These are phyloP conservation scores for Siniperca undulata DNA, from an alignment of 2,797 vertebrate species.

Conservation along the genomic window DNA sequence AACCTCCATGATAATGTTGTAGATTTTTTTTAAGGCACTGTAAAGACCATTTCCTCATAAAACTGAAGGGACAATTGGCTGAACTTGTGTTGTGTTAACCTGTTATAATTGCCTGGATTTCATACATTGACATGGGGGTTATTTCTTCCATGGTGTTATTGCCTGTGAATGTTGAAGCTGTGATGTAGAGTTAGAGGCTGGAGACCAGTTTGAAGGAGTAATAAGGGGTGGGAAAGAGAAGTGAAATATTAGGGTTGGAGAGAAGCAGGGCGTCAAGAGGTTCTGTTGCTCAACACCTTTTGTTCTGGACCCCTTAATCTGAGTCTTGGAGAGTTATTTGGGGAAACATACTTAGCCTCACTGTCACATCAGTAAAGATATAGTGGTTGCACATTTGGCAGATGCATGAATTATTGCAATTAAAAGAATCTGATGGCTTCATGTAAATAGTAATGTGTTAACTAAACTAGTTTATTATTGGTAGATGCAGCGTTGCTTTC, in stretches of 20 bases:
- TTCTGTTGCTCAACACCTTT: neutral
- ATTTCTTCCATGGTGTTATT: neutral
- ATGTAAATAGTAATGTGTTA: neutral
- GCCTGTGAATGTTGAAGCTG: neutral
- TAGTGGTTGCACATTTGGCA: neutral
- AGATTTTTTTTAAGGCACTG: no score
- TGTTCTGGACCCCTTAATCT: neutral
- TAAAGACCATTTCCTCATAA: neutral
- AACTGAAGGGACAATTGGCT: neutral
- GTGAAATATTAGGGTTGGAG: neutral
- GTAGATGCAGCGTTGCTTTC: slow-evolving; percentile 8
- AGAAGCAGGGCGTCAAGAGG: no score
- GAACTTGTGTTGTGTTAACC: neutral
- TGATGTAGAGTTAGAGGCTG: neutral
- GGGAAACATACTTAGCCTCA: neutral
- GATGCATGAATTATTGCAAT: neutral
- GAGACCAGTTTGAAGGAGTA: neutral
- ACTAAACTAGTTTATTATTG: neutral
- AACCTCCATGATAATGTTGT: no score
- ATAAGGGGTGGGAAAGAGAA: neutral
- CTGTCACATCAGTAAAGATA: neutral
- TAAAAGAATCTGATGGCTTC: neutral
- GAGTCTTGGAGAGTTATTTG: neutral
- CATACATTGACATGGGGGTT: neutral
- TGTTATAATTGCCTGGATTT: neutral